phyloP scores from a whole-genome alignment of 2,888 invertebrate genomes.

The Sinotaia quadrata region DNA sequence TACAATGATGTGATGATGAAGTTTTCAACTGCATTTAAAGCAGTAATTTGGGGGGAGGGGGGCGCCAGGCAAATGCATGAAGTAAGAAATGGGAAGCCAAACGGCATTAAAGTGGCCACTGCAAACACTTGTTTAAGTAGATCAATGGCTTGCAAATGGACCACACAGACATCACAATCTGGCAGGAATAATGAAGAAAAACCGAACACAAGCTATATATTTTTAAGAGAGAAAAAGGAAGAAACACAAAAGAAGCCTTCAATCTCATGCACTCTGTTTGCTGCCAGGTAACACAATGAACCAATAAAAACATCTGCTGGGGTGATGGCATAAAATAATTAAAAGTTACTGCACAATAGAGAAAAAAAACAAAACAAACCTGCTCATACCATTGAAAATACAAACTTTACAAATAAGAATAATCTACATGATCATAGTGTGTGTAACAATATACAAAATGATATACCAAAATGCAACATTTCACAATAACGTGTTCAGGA shows the following conservation, averaged over 20 bases:
- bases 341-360: slow-evolving; percentile 6
- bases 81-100: too few species aligned
- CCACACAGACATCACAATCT: slow-evolving; percentile 6
- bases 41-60: slow-evolving; percentile 1
- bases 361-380: background rate
- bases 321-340: background rate
- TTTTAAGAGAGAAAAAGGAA: background rate
- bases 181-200: background rate
- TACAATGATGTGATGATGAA: slow-evolving; percentile 33
- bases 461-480: background rate
- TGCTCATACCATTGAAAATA: background rate
- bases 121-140: slow-evolving; percentile 16
- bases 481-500: background rate
- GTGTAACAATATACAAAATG: background rate
- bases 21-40: slow-evolving; percentile 18
- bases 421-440: slow-evolving; percentile 8
- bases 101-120: too few species aligned
- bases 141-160: slow-evolving; percentile 3
- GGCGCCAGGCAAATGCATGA: too few species aligned
- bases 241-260: slow-evolving; percentile 5
- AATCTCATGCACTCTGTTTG: slow-evolving; percentile 27
- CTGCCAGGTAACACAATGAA: slow-evolving; percentile 15
- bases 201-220: background rate
- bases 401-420: slow-evolving; percentile 8
- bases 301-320: background rate